Evolutionary conservation across 2,113 vertebrate genomes (phyloP).

Genomic region (Pelmatolapia mariae): DNA sequence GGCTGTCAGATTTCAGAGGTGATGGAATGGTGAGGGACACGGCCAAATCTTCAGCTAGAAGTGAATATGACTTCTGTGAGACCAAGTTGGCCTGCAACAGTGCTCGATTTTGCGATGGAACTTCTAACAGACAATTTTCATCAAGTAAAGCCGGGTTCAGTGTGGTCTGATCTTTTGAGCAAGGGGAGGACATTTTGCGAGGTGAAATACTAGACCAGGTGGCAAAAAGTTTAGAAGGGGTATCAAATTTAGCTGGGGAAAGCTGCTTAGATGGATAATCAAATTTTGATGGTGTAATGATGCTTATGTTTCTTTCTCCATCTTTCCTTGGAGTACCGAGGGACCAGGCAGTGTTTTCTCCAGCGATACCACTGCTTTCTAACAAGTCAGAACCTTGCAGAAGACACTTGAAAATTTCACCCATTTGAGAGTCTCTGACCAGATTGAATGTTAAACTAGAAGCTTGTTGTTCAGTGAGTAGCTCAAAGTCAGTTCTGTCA

Average conservation of each 20-base stretch:
- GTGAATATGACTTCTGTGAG: slow-evolving; percentile 78
- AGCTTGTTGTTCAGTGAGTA: slow-evolving; percentile 89
- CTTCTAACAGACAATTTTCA: slow-evolving; percentile 91
- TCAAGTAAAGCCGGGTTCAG: slow-evolving; percentile 86
- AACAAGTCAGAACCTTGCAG: slow-evolving; percentile 89
- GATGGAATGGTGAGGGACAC: slow-evolving; percentile 95
- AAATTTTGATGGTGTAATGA: slow-evolving; percentile 66
- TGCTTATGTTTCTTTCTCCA: slow-evolving; percentile 63
- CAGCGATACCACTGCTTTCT: slow-evolving; percentile 65
- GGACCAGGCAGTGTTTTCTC: slow-evolving; percentile 77
- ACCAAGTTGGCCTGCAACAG: slow-evolving; percentile 48
- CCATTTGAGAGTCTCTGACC: slow-evolving; percentile 95
- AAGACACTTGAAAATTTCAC: slow-evolving; percentile 95
- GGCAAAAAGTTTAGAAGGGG: slow-evolving; percentile 68
- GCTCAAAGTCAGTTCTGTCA: slow-evolving; percentile 82
- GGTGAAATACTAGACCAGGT: slow-evolving; percentile 84
- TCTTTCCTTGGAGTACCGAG: slow-evolving; percentile 83
- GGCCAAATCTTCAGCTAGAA: slow-evolving; percentile 90
- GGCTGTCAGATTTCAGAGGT: slow-evolving; percentile 91
- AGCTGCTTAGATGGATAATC: slow-evolving; percentile 67
- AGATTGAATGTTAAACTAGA: slow-evolving; percentile 93
- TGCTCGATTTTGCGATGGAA: slow-evolving; percentile 73
- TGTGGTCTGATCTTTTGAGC: slow-evolving; percentile 61
- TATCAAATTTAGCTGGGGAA: slow-evolving; percentile 64
- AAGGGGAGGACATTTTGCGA: slow-evolving; percentile 65